Conservation (phyloP, 2,888 invertebrate species). For the Cantharis lateralis region DNA sequence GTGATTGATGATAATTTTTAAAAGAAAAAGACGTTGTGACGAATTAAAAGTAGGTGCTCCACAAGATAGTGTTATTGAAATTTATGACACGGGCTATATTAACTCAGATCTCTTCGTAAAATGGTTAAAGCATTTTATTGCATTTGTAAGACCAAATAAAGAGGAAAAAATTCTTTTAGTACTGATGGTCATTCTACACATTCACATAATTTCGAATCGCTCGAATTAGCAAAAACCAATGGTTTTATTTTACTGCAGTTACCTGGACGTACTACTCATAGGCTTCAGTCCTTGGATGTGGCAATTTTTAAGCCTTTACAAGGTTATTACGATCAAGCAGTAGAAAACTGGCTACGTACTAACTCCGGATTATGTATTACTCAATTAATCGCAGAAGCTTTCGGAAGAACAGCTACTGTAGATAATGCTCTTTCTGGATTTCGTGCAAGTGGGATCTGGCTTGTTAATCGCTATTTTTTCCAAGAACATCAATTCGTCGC, state of each 20-base stretch:
- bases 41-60: slow-evolving; percentile 28
- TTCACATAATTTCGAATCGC: slow-evolving; percentile 1
- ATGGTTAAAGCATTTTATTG: slow-evolving; percentile 18
- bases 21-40: slow-evolving; percentile 32
- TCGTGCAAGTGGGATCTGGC: no score
- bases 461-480: no score
- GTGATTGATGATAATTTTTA: slow-evolving; percentile 36
- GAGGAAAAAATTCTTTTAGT: slow-evolving; percentile 16
- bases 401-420: no score
- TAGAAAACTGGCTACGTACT: slow-evolving; percentile 10
- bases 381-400: no score
- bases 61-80: slow-evolving; percentile 7
- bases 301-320: slow-evolving; percentile 9
- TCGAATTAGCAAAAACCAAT: neutral
- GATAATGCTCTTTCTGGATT: no score
- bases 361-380: neutral
- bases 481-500: no score
- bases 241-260: neutral
- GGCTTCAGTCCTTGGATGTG: slow-evolving; percentile 6
- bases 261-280: slow-evolving; percentile 6
- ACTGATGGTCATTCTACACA: slow-evolving; percentile 18
- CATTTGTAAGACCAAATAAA: neutral
- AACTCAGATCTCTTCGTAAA: slow-evolving; percentile 24
- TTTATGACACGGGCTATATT: slow-evolving; percentile 18
- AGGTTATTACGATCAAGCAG: neutral